phyloP scores from a whole-genome alignment of 2,113 vertebrate species.

The Scomber scombrus region DNA sequence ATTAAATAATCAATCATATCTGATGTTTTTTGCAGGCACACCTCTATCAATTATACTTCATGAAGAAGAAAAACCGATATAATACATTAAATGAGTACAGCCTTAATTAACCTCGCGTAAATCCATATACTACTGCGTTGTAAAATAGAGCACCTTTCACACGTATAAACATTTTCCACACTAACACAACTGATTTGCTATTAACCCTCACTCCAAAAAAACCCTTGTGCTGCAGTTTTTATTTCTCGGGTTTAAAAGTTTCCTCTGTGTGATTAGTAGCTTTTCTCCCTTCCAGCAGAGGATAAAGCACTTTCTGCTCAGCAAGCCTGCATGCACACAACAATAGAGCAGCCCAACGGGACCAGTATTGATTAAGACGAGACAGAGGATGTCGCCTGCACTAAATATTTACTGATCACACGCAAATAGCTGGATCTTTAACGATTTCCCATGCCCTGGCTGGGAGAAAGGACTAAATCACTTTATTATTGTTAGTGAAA shows the following conservation, averaged over 20 bases:
- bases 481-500: constrained; percentile 96
- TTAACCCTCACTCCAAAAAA: not conserved
- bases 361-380: constrained; percentile 92
- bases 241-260: constrained; percentile 58
- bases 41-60: constrained; percentile 10
- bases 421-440: constrained; percentile 92
- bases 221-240: constrained; percentile 32
- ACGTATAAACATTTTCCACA: constrained; percentile 31
- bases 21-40: not conserved
- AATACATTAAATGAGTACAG: constrained; percentile 28
- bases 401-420: constrained; percentile 99
- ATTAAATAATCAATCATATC: not conserved
- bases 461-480: constrained; percentile 91
- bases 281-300: constrained; percentile 51
- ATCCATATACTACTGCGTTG: not conserved
- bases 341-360: constrained; percentile 88
- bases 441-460: constrained; percentile 91
- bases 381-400: constrained; percentile 92
- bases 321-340: constrained; percentile 85
- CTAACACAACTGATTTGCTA: constrained; percentile 43
- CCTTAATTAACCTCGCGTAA: constrained; percentile 45
- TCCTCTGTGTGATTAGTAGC: constrained; percentile 61
- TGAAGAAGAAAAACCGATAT: constrained; percentile 11
- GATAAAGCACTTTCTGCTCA: constrained; percentile 79
- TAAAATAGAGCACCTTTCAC: constrained; percentile 20